Evolutionary conservation across 1,140 invertebrate genomes (phyloP), one percentile per base, ranked within the genome.

Genomic region (Cydia strobilella): DNA sequence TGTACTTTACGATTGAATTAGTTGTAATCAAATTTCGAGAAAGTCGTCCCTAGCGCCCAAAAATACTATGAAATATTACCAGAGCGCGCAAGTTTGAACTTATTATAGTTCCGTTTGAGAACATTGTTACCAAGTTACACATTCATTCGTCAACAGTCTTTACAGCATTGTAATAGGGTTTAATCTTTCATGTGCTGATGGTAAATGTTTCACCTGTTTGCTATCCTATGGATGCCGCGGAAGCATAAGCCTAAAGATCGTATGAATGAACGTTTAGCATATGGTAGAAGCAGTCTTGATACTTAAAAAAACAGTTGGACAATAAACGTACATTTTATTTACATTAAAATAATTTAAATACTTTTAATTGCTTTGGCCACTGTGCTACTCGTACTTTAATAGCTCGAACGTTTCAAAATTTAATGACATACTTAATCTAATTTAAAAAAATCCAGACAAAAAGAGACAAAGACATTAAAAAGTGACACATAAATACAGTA

Each of bases 261-360:
- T 83, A 85, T 89, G 83, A 87, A 88, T 85, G 84, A 84, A 84
- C 74, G 80, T 77, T 80, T 79, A 76, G 79, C 73, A 81, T 15
- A 15, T 62, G 31, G 75, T 72, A 45, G 5, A 25, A 71, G 35
- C 13, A 15, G 23, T 79, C 69, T 81, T 80, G 82, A 86, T 85
- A 81, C 76, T 86, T 80, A 59, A 9, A 27, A 62, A 4, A 59
- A 31, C 2, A 31, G 0, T 9, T 39, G 1, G 1, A 39, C 9
- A 39, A 27, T 27, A 3, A 1, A 6, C 4, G 31, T 4, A 27
- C 2, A 27, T 31, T 31, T 31, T 31, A 31, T 6, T 31, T 31
- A 0, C 31, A 31, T 6, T 6, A 31, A 39, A 39, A 39, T 39
- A 10, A 39, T 39, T 39, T 39, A 39, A 10, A 39, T 39, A 9